Evolutionary conservation across 2,888 invertebrate genomes (phyloP).

Genomic region (Pterostichus niger): DNA sequence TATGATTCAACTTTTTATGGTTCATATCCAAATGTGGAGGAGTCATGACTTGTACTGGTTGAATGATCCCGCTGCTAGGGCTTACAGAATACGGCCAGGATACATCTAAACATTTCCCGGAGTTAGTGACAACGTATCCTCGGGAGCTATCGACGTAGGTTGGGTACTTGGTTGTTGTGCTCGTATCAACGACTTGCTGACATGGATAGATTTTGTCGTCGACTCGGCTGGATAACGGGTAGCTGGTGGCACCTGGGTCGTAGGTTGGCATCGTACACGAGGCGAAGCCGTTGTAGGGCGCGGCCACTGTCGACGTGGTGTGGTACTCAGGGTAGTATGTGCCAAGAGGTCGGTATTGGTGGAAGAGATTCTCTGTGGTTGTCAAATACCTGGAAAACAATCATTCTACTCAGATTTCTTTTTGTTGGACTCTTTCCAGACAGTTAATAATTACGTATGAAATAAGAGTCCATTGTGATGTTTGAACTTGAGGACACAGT

Average conservation of each 20-base stretch:
- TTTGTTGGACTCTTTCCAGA: too few species aligned
- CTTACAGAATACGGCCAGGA: conserved; percentile 78
- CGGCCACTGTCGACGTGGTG: conserved; percentile 82
- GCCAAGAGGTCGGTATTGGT: conserved; percentile 93
- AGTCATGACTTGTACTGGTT: conserved; percentile 74
- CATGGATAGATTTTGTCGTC: conserved; percentile 83
- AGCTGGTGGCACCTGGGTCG: conserved; percentile 76
- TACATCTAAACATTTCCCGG: conserved; percentile 77
- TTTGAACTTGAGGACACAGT: too few species aligned
- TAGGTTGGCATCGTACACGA: conserved; percentile 83
- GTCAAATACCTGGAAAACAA: conserved; percentile 80
- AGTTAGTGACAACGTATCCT: conserved; percentile 79
- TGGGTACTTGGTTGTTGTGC: conserved; percentile 80
- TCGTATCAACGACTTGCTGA: conserved; percentile 81
- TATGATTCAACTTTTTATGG: conserved; percentile 70
- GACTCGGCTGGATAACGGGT: conserved; percentile 78
- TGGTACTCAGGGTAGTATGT: conserved; percentile 89
- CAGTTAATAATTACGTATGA: too few species aligned
- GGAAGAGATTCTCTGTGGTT: conserved; percentile 91
- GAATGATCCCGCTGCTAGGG: conserved; percentile 77
- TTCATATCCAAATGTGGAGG: conserved; percentile 67
- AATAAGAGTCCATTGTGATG: too few species aligned
- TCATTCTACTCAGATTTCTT: too few species aligned
- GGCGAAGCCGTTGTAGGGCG: conserved; percentile 89
- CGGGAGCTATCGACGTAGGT: conserved; percentile 80